Conservation (phyloP, 2,888 invertebrate genomes). For the Drosophila yooni region DNA sequence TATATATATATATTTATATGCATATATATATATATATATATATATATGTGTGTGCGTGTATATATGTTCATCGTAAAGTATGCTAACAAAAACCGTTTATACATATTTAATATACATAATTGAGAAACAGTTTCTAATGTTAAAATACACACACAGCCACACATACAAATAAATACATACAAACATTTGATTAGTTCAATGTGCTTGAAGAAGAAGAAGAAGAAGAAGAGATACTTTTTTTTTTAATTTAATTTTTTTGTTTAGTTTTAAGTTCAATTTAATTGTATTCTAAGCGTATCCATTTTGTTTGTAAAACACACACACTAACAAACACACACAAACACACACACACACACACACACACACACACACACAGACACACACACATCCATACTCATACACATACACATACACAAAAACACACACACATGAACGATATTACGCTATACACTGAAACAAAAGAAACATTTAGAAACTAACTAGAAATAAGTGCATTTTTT, state of each 20-base stretch:
- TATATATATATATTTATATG: conserved; percentile 7
- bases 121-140: conserved; percentile 41
- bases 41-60: conserved; percentile 32
- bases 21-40: conserved; percentile 5
- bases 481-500: conserved; percentile 68
- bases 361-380: conserved; percentile 19
- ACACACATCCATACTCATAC: conserved; percentile 18
- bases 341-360: conserved; percentile 2
- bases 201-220: conserved; percentile 16
- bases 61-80: conserved; percentile 43
- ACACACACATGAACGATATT: conserved; percentile 47
- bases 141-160: conserved; percentile 29
- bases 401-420: conserved; percentile 23
- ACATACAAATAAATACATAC: conserved; percentile 11
- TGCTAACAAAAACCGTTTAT: conserved; percentile 44
- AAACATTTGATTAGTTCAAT: conserved; percentile 57
- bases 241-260: conserved; percentile 61
- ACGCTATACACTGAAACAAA: conserved; percentile 51
- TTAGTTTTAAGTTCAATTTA: conserved; percentile 74
- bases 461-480: conserved; percentile 63
- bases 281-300: conserved; percentile 71
- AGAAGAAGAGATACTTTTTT: conserved; percentile 19
- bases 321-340: conserved; percentile 19
- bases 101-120: conserved; percentile 34
- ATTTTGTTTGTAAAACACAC: conserved; percentile 71